These are phyloP conservation scores for Tetropium fuscum DNA, from an alignment of 2,888 invertebrate genomes.

Conservation along the genomic window DNA sequence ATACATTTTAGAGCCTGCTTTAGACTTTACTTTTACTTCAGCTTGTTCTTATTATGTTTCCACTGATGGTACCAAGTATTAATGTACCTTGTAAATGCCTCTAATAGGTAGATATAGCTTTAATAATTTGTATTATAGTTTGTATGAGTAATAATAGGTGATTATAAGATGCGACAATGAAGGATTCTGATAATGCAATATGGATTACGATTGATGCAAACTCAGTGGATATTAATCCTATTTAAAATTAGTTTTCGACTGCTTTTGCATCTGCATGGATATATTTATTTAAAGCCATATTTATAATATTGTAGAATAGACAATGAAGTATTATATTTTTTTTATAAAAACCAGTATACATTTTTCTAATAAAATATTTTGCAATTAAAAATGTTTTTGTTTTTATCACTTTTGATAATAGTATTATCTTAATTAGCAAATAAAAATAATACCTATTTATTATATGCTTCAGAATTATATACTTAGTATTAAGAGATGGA, in stretches of 20 bases:
- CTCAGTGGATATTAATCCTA: conserved; percentile 2
- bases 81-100: conserved; percentile 32
- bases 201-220: conserved; percentile 42
- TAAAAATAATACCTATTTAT: too few species aligned
- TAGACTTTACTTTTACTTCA: too few species aligned
- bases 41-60: background rate
- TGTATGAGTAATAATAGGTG: conserved; percentile 15
- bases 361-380: conserved; percentile 39
- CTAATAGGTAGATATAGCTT: conserved; percentile 34
- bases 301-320: conserved; percentile 43
- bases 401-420: too few species aligned
- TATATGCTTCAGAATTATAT: too few species aligned
- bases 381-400: too few species aligned
- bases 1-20: too few species aligned
- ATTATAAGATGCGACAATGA: conserved; percentile 12
- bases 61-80: conserved; percentile 18
- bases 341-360: conserved; percentile 10
- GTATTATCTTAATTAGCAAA: too few species aligned
- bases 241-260: conserved; percentile 1
- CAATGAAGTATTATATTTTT: conserved; percentile 37
- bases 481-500: too few species aligned
- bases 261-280: conserved; percentile 17
- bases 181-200: conserved; percentile 42
- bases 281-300: conserved; percentile 45
- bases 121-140: conserved; percentile 33